Evolutionary conservation across 2,797 vertebrate species (phyloP).

Genomic region (Eulemur mongoz): DNA sequence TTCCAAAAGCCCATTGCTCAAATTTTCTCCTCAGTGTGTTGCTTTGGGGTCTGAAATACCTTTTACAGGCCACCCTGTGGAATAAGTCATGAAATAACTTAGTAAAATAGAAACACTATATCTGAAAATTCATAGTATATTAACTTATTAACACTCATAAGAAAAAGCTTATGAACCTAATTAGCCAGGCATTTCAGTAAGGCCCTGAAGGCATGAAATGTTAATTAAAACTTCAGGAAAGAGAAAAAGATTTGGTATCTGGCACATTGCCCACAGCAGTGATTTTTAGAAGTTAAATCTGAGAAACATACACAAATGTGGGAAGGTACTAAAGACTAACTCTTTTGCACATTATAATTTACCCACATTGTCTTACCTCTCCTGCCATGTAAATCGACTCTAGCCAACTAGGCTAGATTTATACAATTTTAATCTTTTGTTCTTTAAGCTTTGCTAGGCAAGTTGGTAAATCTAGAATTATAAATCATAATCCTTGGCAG

Average conservation of each 20-base stretch:
- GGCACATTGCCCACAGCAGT: neutral
- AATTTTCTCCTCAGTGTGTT: neutral
- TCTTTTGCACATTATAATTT: neutral
- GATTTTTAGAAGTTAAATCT: slow-evolving; percentile 38
- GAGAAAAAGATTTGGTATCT: slow-evolving; percentile 34
- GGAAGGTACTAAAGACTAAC: neutral
- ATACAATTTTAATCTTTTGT: neutral
- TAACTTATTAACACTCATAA: slow-evolving; percentile 63
- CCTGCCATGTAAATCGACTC: neutral
- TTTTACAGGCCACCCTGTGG: slow-evolving; percentile 1
- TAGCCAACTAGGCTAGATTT: neutral
- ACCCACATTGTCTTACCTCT: neutral
- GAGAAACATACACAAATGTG: neutral
- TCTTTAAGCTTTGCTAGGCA: slow-evolving; percentile 49
- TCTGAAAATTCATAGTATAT: slow-evolving; percentile 52
- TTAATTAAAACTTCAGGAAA: slow-evolving; percentile 65
- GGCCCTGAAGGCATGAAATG: slow-evolving; percentile 54
- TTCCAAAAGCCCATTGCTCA: neutral
- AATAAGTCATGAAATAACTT: neutral
- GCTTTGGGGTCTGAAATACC: neutral
- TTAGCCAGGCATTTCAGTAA: slow-evolving; percentile 55
- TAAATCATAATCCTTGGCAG: slow-evolving; percentile 60
- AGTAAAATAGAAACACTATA: slow-evolving; percentile 15
- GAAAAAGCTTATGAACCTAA: slow-evolving; percentile 64
- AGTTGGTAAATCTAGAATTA: slow-evolving; percentile 58